Evolutionary conservation across 2,888 invertebrate species (phyloP).

Genomic region (Lamellibrachia columna): DNA sequence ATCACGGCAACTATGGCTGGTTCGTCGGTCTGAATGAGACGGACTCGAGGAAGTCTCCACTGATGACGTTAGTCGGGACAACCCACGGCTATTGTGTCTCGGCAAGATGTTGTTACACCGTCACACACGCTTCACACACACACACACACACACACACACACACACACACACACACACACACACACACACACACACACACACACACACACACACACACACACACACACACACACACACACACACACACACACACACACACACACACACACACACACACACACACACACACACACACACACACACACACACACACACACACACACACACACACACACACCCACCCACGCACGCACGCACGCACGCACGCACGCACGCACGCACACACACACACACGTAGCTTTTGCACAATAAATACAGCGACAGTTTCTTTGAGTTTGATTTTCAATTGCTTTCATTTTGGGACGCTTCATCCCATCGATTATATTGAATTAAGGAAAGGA

Average conservation of each 20-base stretch:
- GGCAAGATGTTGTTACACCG: neutral
- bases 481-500: no score
- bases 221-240: neutral
- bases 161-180: slow-evolving; percentile 1
- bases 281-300: neutral
- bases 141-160: neutral
- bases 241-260: slow-evolving; percentile 1
- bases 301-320: neutral
- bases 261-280: neutral
- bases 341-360: neutral
- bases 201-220: slow-evolving; percentile 1
- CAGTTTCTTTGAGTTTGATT: no score
- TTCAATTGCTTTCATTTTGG: no score
- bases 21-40: neutral
- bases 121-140: neutral
- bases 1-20: slow-evolving; percentile 1
- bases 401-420: no score
- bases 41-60: neutral
- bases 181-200: slow-evolving; percentile 1
- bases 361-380: neutral
- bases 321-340: neutral
- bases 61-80: no score
- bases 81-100: no score
- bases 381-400: neutral
- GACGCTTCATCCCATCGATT: no score